Evolutionary conservation across 2,113 vertebrate species (phyloP), one percentile per base, ranked within the genome.

Genomic region (Phasianus colchicus): DNA sequence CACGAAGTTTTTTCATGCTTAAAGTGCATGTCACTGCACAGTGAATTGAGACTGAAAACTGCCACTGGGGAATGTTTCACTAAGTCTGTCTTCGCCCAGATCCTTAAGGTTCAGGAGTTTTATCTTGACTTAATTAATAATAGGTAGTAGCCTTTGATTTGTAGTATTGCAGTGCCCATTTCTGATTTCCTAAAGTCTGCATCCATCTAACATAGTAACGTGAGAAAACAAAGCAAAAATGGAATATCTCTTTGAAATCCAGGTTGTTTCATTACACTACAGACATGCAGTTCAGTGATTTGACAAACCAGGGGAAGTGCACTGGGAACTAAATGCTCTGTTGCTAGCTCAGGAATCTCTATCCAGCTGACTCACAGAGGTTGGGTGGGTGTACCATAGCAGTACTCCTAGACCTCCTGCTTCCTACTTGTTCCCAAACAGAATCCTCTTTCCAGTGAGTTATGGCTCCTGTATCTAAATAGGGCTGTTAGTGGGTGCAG

Each of bases 241-340:
- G 22, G 8, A 48, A 0, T 10, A 19, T 48, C n/a, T 80, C 27
- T 75, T 30, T 36, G 45, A 74, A 45, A 48, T 0, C 27, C 24
- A 38, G 70, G 19, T 71, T 48, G 13, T 0, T 6, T 21, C 29
- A 0, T 57, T 92, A 32, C 1, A 9, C 10, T 45, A 21, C 16
- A n/a, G 47, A 5, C 40, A 29, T 25, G 13, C 9, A 36, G 0
- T 86, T 54, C 43, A 40, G 54, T 63, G 64, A 43, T 17, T 32
- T 76, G 69, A 36, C n/a, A 34, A 58, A 54, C n/a, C 16, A 13
- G 29, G 34, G 55, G 61, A 67, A 13, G 27, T 58, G 32, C 18
- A 6, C 55, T 83, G n/a, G 66, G 67, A 83, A 20, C 13, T 42
- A 10, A 42, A n/a, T 3, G 6, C 13, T 34, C 5, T 64, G 0